Evolutionary conservation across 2,888 invertebrate species (phyloP).

Genomic region (Cosmia pyralina): DNA sequence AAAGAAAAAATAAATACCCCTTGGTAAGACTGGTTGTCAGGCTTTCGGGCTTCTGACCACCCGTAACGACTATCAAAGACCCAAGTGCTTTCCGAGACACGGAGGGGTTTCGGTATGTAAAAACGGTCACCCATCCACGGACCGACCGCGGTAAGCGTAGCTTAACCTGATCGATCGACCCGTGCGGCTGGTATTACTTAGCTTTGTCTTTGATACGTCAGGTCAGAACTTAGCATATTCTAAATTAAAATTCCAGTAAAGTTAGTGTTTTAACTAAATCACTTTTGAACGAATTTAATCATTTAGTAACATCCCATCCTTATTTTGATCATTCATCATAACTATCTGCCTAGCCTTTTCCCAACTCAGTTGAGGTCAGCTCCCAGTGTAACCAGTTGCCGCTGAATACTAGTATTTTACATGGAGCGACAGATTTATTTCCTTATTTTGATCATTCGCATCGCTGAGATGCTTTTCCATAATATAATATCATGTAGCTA

Average conservation of each 20-base stretch:
- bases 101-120: no score
- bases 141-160: no score
- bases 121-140: no score
- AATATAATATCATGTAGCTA: conserved; percentile 18
- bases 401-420: not conserved
- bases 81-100: no score
- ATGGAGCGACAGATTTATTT: not conserved
- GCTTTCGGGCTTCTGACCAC: no score
- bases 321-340: not conserved
- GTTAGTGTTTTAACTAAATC: not conserved
- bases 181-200: no score
- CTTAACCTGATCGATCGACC: no score
- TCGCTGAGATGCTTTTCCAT: conserved; percentile 5
- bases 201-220: not conserved
- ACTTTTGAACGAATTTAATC: not conserved
- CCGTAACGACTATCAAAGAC: no score
- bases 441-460: not conserved
- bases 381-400: not conserved
- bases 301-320: not conserved
- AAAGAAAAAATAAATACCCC: no score
- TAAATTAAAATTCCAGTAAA: not conserved
- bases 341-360: not conserved
- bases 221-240: no score
- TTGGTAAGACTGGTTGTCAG: no score
- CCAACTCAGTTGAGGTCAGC: not conserved